These are phyloP conservation scores for Ypsolopha scabrella DNA, from an alignment of 2,888 invertebrate genomes.

Conservation along the genomic window DNA sequence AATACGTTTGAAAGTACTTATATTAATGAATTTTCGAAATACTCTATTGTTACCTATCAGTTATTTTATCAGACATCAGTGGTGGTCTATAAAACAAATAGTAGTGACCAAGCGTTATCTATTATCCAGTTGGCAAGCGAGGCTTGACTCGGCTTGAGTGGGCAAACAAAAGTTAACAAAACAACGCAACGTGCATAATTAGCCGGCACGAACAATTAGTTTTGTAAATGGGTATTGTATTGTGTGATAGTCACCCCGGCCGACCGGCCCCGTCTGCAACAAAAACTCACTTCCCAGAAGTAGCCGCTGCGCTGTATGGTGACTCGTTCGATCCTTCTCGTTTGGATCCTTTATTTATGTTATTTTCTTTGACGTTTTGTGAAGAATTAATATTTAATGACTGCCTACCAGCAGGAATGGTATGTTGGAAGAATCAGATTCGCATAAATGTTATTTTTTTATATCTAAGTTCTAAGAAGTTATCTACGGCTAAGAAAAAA, in stretches of 20 bases:
- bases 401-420: neutral
- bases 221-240: constrained; percentile 12
- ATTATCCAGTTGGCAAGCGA: neutral
- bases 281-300: constrained; percentile 4
- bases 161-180: constrained; percentile 6
- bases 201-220: constrained; percentile 16
- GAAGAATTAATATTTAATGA: neutral
- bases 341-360: neutral
- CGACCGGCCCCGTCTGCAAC: neutral
- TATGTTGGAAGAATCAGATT: too few relatives aligned
- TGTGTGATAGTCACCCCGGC: constrained; percentile 1
- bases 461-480: too few relatives aligned
- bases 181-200: constrained; percentile 14
- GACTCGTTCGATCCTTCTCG: neutral
- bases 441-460: too few relatives aligned
- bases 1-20: too few relatives aligned
- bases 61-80: constrained; percentile 1
- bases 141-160: neutral
- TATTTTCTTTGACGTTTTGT: neutral
- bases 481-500: too few relatives aligned
- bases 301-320: neutral
- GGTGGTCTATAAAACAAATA: constrained; percentile 5
- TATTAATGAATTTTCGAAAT: too few relatives aligned
- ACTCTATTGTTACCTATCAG: too few relatives aligned
- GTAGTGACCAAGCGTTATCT: neutral